Evolutionary conservation across 2,797 vertebrate species (phyloP).

Genomic region (Muscicapa striata): DNA sequence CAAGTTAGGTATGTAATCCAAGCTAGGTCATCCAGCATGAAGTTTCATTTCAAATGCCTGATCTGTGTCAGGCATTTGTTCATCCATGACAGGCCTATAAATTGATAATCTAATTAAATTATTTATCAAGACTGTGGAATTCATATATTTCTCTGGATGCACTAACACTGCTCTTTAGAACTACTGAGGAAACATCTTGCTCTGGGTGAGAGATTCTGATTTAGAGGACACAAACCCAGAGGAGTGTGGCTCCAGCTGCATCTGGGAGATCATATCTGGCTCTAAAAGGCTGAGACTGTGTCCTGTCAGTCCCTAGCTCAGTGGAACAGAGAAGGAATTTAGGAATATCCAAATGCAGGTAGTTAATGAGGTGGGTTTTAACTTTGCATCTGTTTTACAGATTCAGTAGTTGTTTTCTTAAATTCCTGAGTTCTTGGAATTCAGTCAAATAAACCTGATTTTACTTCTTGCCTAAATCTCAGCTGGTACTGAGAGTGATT

Average conservation of each 20-base stretch:
- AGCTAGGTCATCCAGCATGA: background rate
- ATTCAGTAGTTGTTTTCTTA: background rate
- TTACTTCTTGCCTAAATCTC: background rate
- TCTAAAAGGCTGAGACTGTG: background rate
- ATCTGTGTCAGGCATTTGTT: background rate
- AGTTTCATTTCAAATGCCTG: background rate
- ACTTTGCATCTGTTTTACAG: background rate
- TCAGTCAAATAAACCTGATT: background rate
- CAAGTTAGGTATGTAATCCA: background rate
- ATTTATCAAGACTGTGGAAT: background rate
- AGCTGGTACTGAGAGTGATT: background rate
- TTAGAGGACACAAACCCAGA: background rate
- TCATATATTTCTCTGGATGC: background rate
- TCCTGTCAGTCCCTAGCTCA: background rate
- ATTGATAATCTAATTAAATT: background rate
- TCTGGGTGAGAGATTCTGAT: background rate
- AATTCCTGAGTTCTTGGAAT: background rate
- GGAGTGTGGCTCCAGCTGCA: background rate
- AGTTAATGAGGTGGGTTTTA: background rate
- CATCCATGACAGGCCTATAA: background rate
- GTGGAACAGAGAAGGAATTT: background rate
- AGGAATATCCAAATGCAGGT: background rate
- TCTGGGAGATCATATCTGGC: background rate
- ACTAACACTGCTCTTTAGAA: background rate
- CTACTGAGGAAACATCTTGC: background rate